Evolutionary conservation across 53 echinoderm and acorn worm species (phyloP).

Genomic region (Glandiceps talaboti): DNA sequence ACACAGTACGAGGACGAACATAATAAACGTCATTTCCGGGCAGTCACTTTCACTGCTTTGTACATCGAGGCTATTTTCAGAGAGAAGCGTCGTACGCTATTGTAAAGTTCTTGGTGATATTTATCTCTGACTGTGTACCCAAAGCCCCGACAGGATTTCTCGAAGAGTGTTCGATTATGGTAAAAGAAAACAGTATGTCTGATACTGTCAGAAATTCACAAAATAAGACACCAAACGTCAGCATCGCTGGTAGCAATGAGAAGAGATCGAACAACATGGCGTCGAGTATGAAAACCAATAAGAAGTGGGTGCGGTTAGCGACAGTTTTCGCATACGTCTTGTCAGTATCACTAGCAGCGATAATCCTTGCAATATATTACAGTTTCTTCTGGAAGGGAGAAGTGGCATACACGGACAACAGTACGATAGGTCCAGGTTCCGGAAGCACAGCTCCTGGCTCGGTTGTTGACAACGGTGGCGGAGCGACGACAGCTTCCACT

Average conservation of each 20-base stretch:
- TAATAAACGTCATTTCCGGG: too few relatives aligned
- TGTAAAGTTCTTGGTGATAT: neutral
- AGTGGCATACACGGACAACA: neutral
- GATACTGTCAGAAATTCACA: neutral
- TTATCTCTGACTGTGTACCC: neutral
- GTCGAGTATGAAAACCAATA: slow-evolving; percentile 80
- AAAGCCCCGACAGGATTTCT: neutral
- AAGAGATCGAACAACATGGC: slow-evolving; percentile 49
- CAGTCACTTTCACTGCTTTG: too few relatives aligned
- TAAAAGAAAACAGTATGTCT: neutral
- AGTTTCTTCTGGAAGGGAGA: slow-evolving; percentile 74
- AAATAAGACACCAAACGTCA: neutral
- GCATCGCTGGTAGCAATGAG: slow-evolving; percentile 10
- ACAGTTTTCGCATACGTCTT: slow-evolving; percentile 93
- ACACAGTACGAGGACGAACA: too few relatives aligned
- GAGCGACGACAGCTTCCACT: too few relatives aligned
- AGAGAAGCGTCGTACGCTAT: too few relatives aligned
- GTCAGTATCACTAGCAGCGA: slow-evolving; percentile 84
- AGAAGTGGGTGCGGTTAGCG: slow-evolving; percentile 92
- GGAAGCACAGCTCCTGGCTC: too few relatives aligned
- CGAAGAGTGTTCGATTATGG: neutral
- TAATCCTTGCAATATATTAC: slow-evolving; percentile 89
- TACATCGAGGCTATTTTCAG: too few relatives aligned
- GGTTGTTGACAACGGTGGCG: too few relatives aligned
- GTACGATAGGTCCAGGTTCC: neutral